Evolutionary conservation across 2,113 vertebrate genomes (phyloP).

Genomic region (Nycticryphes semicollaris): DNA sequence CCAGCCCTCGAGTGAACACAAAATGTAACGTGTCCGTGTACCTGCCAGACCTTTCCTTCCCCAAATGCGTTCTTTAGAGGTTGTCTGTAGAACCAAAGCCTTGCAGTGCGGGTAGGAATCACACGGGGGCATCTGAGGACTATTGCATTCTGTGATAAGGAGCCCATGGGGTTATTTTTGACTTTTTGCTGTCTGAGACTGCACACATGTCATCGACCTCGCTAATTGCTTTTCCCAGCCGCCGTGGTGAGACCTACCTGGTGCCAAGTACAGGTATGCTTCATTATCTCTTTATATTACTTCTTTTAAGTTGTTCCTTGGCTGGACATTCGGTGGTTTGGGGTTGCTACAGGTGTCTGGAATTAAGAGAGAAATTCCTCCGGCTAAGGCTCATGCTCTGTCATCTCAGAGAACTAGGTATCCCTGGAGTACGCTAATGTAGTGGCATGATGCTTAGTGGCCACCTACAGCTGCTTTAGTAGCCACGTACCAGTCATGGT

Average conservation of each 20-base stretch:
- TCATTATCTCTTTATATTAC: rapidly evolving
- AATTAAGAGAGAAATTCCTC: not conserved
- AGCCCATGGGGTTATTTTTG: rapidly evolving
- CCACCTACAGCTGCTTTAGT: not conserved
- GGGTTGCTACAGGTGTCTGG: not conserved
- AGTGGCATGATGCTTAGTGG: rapidly evolving
- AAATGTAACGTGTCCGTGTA: rapidly evolving
- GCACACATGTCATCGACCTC: rapidly evolving
- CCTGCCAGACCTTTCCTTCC: too few relatives aligned
- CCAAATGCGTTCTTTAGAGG: rapidly evolving
- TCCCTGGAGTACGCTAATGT: not conserved
- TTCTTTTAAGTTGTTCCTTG: not conserved
- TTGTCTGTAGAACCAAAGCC: rapidly evolving
- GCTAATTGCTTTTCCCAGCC: not conserved
- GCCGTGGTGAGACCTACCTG: not conserved
- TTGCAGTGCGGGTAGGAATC: not conserved
- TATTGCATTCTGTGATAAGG: rapidly evolving
- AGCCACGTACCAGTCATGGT: not conserved
- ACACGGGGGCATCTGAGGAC: constrained; percentile 47
- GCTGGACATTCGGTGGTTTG: rapidly evolving
- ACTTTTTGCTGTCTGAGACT: not conserved
- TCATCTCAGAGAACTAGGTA: not conserved
- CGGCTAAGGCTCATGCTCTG: rapidly evolving
- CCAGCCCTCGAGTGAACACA: rapidly evolving
- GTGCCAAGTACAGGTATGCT: not conserved